Conservation (phyloP, 2,797 vertebrate species). For the Myotis myotis region DNA sequence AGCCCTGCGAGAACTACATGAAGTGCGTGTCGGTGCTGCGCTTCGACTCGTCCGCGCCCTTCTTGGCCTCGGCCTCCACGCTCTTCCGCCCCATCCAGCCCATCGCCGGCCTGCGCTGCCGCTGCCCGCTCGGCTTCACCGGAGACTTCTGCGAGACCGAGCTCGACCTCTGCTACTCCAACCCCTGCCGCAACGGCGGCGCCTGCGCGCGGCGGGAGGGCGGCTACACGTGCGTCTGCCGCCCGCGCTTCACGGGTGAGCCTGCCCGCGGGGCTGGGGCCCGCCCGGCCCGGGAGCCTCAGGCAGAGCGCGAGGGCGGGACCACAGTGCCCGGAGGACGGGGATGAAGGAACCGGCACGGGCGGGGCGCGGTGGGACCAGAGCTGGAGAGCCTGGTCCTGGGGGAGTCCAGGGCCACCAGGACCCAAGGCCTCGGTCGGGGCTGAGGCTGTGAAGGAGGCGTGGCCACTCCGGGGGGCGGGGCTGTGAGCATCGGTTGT, state of each 20-base stretch:
- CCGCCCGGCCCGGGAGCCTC: background rate
- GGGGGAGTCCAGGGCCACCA: accelerated
- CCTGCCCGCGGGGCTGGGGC: conserved; percentile 40
- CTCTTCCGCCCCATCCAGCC: conserved; percentile 98
- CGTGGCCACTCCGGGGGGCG: background rate
- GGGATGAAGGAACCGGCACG: accelerated
- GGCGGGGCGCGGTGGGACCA: background rate
- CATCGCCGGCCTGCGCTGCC: conserved; percentile 95
- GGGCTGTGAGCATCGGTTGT: background rate
- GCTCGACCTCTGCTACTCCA: conserved; percentile 99
- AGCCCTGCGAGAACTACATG: conserved; percentile 99
- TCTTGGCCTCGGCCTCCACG: conserved; percentile 94
- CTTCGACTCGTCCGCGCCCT: conserved; percentile 97
- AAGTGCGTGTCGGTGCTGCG: conserved; percentile 98
- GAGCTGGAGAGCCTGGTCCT: background rate
- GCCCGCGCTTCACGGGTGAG: conserved; percentile 94
- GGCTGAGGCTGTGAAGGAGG: background rate
- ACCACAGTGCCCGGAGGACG: background rate
- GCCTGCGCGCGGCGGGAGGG: conserved; percentile 94
- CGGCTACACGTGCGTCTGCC: conserved; percentile 95
- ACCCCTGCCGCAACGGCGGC: conserved; percentile 95
- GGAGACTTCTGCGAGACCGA: conserved; percentile 98
- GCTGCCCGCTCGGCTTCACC: conserved; percentile 96
- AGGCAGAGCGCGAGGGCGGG: background rate
- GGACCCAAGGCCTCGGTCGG: accelerated